These are phyloP conservation scores for Erebia ligea DNA, from an alignment of 2,888 invertebrate species.

Conservation along the genomic window DNA sequence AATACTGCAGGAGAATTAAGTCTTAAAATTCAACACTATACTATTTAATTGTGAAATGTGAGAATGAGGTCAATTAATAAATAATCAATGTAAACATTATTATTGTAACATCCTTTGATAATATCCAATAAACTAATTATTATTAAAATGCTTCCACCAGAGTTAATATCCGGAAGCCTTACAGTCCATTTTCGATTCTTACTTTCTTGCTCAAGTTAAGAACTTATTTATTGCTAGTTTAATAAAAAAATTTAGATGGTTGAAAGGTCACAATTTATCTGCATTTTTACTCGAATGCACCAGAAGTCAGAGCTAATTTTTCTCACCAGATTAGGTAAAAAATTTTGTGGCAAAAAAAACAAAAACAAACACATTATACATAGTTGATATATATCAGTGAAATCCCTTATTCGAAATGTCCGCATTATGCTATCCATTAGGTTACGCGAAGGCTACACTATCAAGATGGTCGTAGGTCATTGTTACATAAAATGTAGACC, in stretches of 20 bases:
- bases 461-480: slow-evolving; percentile 11
- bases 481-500: background rate
- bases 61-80: background rate
- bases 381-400: background rate
- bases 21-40: background rate
- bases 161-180: slow-evolving; percentile 22
- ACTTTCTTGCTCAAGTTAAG: background rate
- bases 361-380: too few species aligned
- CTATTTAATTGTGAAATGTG: background rate
- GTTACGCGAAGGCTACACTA: slow-evolving; percentile 13
- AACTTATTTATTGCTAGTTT: background rate
- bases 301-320: too few species aligned
- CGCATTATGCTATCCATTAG: slow-evolving; percentile 26
- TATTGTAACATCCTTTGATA: background rate
- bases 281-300: too few species aligned
- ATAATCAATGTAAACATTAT: background rate
- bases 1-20: background rate
- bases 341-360: too few species aligned
- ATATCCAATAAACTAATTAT: slow-evolving; percentile 5
- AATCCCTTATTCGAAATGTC: background rate
- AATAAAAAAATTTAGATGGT: too few species aligned
- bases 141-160: slow-evolving; percentile 19
- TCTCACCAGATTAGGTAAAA: too few species aligned
- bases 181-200: slow-evolving; percentile 21
- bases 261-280: too few species aligned